phyloP scores from a whole-genome alignment of 2,888 invertebrate species.

The Aporophyla lueneburgensis region DNA sequence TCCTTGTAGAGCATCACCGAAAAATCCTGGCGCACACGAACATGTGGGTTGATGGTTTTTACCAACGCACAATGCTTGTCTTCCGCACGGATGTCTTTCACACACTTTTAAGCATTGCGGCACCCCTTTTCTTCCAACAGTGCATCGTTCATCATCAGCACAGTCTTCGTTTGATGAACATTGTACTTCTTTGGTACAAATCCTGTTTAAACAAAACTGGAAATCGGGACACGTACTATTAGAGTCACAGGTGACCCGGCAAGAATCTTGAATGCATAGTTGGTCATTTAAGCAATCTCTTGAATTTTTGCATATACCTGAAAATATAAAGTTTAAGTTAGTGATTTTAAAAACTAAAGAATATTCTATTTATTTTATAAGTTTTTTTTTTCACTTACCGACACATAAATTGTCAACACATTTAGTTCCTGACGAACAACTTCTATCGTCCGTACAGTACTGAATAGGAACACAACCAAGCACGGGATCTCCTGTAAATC shows the following conservation, averaged over 20 bases:
- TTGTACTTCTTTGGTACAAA: slow-evolving; percentile 95
- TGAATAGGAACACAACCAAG: slow-evolving; percentile 96
- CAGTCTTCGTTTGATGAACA: slow-evolving; percentile 95
- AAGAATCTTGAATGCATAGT: slow-evolving; percentile 96
- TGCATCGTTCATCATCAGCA: slow-evolving; percentile 93
- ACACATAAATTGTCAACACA: slow-evolving; percentile 96
- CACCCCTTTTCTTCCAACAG: slow-evolving; percentile 92
- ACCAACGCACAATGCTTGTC: slow-evolving; percentile 95
- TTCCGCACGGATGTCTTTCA: slow-evolving; percentile 93
- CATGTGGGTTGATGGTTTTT: slow-evolving; percentile 94
- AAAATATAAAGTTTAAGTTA: slow-evolving; percentile 69
- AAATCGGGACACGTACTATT: slow-evolving; percentile 96
- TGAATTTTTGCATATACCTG: slow-evolving; percentile 94
- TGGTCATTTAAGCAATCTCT: slow-evolving; percentile 97
- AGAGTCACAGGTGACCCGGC: slow-evolving; percentile 95
- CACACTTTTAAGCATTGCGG: slow-evolving; percentile 95
- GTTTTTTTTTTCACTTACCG: slow-evolving; percentile 85
- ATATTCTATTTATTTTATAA: background rate
- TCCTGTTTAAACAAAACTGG: slow-evolving; percentile 95
- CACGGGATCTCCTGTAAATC: slow-evolving; percentile 96
- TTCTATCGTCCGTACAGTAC: slow-evolving; percentile 95
- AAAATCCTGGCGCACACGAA: slow-evolving; percentile 94
- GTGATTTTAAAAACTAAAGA: background rate
- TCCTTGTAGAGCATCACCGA: slow-evolving; percentile 95
- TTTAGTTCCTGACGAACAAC: slow-evolving; percentile 96